Conservation (phyloP, 2,888 invertebrate genomes). For the Cephus nigrinus region DNA sequence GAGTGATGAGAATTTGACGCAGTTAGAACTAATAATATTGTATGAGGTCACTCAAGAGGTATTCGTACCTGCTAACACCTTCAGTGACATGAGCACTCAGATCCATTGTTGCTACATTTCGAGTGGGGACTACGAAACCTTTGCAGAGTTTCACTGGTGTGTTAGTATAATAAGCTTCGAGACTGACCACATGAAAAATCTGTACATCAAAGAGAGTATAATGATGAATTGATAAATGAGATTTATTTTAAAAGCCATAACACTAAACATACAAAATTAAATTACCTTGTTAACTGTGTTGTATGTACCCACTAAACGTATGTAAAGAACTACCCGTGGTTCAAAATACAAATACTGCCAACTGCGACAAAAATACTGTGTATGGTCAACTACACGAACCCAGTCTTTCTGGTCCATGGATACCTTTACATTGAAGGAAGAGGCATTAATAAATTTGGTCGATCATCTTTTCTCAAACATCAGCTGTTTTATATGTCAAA, state of each 20-base stretch:
- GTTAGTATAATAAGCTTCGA: slow-evolving; percentile 89
- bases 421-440: slow-evolving; percentile 65
- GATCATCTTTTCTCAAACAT: not conserved
- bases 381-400: slow-evolving; percentile 93
- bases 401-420: slow-evolving; percentile 97
- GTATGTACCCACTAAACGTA: slow-evolving; percentile 88
- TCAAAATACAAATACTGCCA: slow-evolving; percentile 97
- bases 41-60: not conserved
- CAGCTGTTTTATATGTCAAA: not conserved
- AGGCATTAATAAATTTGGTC: not conserved
- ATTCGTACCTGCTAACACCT: slow-evolving; percentile 81
- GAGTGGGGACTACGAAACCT: slow-evolving; percentile 83
- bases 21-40: not conserved
- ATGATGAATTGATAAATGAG: not conserved
- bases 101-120: slow-evolving; percentile 93
- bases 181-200: slow-evolving; percentile 92
- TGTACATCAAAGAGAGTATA: slow-evolving; percentile 42
- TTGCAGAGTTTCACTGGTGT: slow-evolving; percentile 80
- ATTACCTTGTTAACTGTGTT: slow-evolving; percentile 92
- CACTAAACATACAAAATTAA: slow-evolving; percentile 31
- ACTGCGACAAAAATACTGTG: slow-evolving; percentile 91
- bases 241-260: not conserved
- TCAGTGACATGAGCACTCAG: slow-evolving; percentile 94
- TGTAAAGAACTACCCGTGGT: slow-evolving; percentile 86
- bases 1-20: not conserved